A percentile compares a stretch with the other conserved stretches of the same genome.
Conservation (phyloP, 2,113 vertebrate genomes). For the Strix aluco region DNA sequence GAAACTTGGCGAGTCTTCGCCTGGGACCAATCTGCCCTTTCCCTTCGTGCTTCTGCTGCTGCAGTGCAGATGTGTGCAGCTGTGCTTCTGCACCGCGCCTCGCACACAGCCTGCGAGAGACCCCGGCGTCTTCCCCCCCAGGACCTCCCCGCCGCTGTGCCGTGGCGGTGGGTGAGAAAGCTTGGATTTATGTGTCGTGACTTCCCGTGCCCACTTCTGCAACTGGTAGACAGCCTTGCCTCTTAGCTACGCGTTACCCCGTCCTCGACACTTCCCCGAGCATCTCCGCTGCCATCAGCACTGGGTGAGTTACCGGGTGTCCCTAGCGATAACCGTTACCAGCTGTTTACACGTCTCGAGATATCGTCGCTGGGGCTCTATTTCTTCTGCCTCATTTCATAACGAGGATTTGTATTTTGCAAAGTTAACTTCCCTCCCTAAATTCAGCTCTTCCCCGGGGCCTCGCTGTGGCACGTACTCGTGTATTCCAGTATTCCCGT, state of each 20-base stretch:
- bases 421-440: not conserved
- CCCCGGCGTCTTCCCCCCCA: not conserved
- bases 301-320: not conserved
- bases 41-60: not conserved
- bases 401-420: not conserved
- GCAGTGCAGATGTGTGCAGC: not conserved
- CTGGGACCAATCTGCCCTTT: not conserved
- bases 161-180: fast-evolving
- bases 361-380: not conserved
- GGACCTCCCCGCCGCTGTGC: not conserved
- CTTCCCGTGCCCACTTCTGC: not conserved
- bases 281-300: not conserved
- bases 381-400: not conserved
- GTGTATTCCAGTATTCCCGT: fast-evolving
- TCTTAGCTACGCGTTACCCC: not conserved
- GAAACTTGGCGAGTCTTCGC: not conserved
- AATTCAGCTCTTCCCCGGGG: not conserved
- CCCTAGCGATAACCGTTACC: not conserved
- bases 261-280: not conserved
- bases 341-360: constrained; percentile 31
- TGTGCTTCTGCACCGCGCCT: fast-evolving
- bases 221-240: not conserved
- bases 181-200: not conserved
- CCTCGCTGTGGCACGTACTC: fast-evolving
- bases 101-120: fast-evolving